A percentile compares a stretch with the other conserved stretches of the same genome.
phyloP scores from a whole-genome alignment of 2,888 invertebrate genomes.

The Minunthozetes semirufus region DNA sequence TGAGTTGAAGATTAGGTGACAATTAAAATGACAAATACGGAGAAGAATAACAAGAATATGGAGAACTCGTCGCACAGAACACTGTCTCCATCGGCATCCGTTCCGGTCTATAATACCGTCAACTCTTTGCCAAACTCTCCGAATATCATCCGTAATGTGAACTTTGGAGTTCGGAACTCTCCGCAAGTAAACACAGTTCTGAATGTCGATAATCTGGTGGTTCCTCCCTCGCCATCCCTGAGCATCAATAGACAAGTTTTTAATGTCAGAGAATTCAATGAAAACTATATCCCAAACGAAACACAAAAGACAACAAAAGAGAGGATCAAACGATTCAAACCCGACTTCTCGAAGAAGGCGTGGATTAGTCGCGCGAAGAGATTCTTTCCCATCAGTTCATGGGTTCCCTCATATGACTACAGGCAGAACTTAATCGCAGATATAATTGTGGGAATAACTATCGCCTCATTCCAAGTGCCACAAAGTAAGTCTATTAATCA shows the following conservation, averaged over 20 bases:
- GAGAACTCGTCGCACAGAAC: no score
- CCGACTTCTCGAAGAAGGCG: neutral
- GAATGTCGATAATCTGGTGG: neutral
- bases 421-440: conserved; percentile 42
- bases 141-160: neutral
- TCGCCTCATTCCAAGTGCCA: conserved; percentile 44
- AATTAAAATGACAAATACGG: no score
- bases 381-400: conserved; percentile 46
- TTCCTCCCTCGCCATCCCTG: neutral
- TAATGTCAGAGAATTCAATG: conserved; percentile 5
- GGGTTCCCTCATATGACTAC: conserved; percentile 47
- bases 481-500: conserved; percentile 40
- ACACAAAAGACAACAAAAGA: neutral
- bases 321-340: neutral
- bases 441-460: conserved; percentile 43
- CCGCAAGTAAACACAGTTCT: neutral
- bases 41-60: no score
- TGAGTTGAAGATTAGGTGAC: no score
- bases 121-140: neutral
- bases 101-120: neutral
- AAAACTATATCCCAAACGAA: neutral
- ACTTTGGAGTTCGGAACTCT: neutral
- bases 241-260: neutral
- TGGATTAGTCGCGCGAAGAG: conserved; percentile 23
- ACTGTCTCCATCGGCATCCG: neutral